These are phyloP conservation scores for Sula dactylatra DNA, from an alignment of 2,113 vertebrate species.

Conservation along the genomic window DNA sequence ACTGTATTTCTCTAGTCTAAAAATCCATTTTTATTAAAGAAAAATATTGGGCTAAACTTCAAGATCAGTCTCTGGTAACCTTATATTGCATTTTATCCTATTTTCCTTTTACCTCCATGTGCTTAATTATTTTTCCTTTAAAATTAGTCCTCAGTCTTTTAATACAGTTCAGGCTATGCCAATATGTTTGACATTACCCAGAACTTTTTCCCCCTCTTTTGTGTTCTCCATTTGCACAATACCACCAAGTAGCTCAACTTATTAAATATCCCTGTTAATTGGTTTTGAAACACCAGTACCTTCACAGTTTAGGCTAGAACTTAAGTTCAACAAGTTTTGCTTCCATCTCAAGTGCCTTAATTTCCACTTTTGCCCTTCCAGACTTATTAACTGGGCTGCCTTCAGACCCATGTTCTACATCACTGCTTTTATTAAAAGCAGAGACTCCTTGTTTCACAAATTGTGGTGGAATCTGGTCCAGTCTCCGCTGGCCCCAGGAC, in stretches of 20 bases:
- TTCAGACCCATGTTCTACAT: neutral
- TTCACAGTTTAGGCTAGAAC: neutral
- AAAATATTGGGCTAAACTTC: constrained; percentile 56
- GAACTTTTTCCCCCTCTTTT: neutral
- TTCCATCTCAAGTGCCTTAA: neutral
- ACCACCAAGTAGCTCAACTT: neutral
- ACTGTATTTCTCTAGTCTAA: constrained; percentile 24
- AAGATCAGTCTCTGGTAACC: constrained; percentile 30
- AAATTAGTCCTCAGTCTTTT: neutral
- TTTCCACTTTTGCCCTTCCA: neutral
- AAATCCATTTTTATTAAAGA: constrained; percentile 67
- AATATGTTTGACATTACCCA: neutral
- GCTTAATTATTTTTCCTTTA: constrained; percentile 47
- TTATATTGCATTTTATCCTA: constrained; percentile 44
- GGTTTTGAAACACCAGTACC: neutral
- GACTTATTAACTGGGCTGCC: neutral
- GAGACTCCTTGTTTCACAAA: neutral
- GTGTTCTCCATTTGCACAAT: neutral
- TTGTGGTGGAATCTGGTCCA: neutral
- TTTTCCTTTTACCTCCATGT: constrained; percentile 6
- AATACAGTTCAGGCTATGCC: neutral
- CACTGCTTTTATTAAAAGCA: neutral
- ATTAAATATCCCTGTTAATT: neutral
- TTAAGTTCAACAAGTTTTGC: neutral
- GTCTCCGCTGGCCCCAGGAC: neutral